Conservation (phyloP, 2,888 invertebrate genomes). For the Timema podura region DNA sequence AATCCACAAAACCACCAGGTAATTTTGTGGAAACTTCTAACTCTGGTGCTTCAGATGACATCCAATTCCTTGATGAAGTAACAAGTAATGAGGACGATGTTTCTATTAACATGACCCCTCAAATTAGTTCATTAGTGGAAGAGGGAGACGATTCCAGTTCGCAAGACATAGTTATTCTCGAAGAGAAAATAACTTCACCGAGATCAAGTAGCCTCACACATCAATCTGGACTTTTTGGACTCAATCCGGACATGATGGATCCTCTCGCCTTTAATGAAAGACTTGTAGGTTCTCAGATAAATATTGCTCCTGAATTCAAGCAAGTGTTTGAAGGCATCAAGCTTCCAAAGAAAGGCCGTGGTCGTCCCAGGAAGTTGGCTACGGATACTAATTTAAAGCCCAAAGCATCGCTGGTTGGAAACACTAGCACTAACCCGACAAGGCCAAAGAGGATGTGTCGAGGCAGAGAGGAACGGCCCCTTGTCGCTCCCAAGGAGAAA, state of each 20-base stretch:
- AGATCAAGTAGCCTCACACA: background rate
- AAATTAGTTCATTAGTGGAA: background rate
- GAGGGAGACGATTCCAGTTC: slow-evolving; percentile 29
- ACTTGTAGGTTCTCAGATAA: too few species aligned
- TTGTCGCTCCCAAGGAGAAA: slow-evolving; percentile 20
- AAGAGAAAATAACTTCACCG: slow-evolving; percentile 1
- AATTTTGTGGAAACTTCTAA: too few species aligned
- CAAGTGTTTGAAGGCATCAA: slow-evolving; percentile 27
- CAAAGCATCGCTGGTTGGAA: slow-evolving; percentile 29
- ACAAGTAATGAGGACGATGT: slow-evolving; percentile 23
- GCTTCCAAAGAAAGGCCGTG: slow-evolving; percentile 46
- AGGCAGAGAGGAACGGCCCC: slow-evolving; percentile 31
- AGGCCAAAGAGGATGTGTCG: slow-evolving; percentile 47
- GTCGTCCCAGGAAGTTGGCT: slow-evolving; percentile 49
- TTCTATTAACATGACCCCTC: too few species aligned
- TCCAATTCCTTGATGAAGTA: slow-evolving; percentile 18
- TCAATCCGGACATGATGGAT: too few species aligned
- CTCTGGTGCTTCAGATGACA: background rate
- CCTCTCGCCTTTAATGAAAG: too few species aligned
- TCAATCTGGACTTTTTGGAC: background rate
- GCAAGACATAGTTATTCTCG: slow-evolving; percentile 46
- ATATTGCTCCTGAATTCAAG: too few species aligned
- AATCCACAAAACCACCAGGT: background rate
- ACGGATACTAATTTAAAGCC: slow-evolving; percentile 36
- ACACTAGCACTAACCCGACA: slow-evolving; percentile 26